Evolutionary conservation across 2,113 vertebrate genomes (phyloP).

Genomic region (Laticauda laticaudata): DNA sequence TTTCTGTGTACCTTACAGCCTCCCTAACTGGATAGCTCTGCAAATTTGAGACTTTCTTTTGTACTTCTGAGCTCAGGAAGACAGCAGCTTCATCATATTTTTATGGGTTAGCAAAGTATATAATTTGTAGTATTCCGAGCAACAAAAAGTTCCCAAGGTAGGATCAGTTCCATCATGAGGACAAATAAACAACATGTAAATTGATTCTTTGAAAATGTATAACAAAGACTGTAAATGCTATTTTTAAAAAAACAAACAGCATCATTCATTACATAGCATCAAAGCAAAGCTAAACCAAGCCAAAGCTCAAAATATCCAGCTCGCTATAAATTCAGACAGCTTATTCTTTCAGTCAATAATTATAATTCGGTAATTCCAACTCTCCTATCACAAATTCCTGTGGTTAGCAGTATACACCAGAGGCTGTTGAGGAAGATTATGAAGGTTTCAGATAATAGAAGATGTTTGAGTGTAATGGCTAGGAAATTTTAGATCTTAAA

Average conservation of each 20-base stretch:
- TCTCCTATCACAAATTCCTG: background rate
- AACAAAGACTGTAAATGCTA: background rate
- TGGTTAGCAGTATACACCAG: background rate
- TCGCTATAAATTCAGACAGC: background rate
- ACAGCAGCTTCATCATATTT: background rate
- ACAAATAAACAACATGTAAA: background rate
- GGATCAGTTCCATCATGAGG: background rate
- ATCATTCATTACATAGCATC: background rate
- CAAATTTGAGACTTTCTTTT: background rate
- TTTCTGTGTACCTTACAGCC: background rate
- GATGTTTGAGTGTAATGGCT: background rate
- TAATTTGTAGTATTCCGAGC: background rate
- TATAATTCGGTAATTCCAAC: background rate
- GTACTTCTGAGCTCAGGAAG: background rate
- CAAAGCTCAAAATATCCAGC: background rate
- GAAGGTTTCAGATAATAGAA: background rate
- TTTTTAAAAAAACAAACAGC: background rate
- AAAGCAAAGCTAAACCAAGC: background rate
- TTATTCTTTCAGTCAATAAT: background rate
- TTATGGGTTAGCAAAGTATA: background rate
- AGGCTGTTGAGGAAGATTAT: background rate
- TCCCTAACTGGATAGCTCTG: background rate
- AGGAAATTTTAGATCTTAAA: background rate
- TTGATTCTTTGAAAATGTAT: background rate
- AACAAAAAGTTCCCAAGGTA: background rate